Base-by-base conservation (phyloP, 2,797 vertebrate genomes). In the Florisuga fusca region DNA sequence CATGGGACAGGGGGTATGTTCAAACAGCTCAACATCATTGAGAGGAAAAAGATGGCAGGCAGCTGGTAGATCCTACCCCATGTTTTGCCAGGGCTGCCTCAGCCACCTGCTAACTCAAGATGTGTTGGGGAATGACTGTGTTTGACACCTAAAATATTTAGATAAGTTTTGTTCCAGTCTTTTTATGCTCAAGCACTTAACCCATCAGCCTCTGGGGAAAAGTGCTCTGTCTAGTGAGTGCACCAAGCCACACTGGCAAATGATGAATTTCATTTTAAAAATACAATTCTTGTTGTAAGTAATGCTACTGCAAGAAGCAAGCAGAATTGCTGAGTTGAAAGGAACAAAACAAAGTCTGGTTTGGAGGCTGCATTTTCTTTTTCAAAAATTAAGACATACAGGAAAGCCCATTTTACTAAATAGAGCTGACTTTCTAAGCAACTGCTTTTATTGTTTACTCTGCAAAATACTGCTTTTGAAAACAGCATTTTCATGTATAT, bases 1-100 rank as follows among this genome's bases (percentile, higher is more conserved):
- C 0, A 0, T 13, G 33, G 26, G 34, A 26, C 2, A 5, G 15
- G 17, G 11, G 3, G 3, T 43, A 5, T 6, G 4, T n/a, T 84
- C 26, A 29, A 67, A 48, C 0, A 3, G 12, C 17, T 18, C 12
- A 13, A 15, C 17, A 31, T 9, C 8, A 64, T 73, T 58, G 61
- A 1, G 0, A 68, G 29, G 19, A 43, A 68, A 66, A 54, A 1
- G 2, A 19, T 66, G 10, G 31, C 64, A 86, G 23, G 6, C 27
- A 27, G 41, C 7, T 79, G 20, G 16, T 50, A 36, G 14, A 66
- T 67, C 34, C 31, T 10, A 43, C 13, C 22, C 55, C 26, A 27
- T 2, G 3, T 62, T 73, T 86, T 61, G 6, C 22, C 43, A 80
- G 27, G 12, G 41, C 31, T 54, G 15, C 5, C 46, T 80, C 46